Percentiles rank a stretch among this genome's conserved stretches.
Conservation (phyloP, 1,140 invertebrate genomes). For the Trichoplusia ni region DNA sequence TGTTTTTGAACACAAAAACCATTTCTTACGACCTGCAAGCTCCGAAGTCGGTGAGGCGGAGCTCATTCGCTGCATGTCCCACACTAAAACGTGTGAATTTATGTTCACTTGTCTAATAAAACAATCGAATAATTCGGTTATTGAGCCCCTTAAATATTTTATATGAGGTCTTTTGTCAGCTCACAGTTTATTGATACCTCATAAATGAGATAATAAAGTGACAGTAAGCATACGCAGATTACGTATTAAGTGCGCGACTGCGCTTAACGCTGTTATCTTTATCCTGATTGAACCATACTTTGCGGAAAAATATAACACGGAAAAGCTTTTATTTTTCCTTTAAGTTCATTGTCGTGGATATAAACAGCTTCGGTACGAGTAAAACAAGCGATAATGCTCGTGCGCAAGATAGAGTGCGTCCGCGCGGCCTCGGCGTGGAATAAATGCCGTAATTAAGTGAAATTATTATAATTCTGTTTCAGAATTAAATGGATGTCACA, state of each 20-base stretch:
- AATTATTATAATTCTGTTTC: slow-evolving; percentile 79
- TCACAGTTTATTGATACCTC: slow-evolving; percentile 38
- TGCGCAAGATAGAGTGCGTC: slow-evolving; percentile 51
- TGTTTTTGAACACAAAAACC: slow-evolving; percentile 60
- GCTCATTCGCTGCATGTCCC: slow-evolving; percentile 10
- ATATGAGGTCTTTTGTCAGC: slow-evolving; percentile 38
- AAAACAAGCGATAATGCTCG: slow-evolving; percentile 50
- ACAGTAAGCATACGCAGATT: neutral
- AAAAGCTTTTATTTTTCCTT: slow-evolving; percentile 64
- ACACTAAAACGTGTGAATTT: slow-evolving; percentile 61
- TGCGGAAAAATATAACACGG: slow-evolving; percentile 50
- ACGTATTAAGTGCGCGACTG: neutral
- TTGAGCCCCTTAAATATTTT: slow-evolving; percentile 38
- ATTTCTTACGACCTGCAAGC: slow-evolving; percentile 56
- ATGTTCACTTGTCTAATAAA: slow-evolving; percentile 72
- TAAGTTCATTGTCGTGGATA: slow-evolving; percentile 53
- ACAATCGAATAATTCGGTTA: slow-evolving; percentile 63
- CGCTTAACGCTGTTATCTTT: slow-evolving; percentile 4
- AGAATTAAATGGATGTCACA: slow-evolving; percentile 74
- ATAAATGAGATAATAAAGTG: slow-evolving; percentile 24
- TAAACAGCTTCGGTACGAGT: slow-evolving; percentile 31
- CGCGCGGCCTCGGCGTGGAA: slow-evolving; percentile 61
- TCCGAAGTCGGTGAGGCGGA: slow-evolving; percentile 44
- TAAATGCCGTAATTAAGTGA: slow-evolving; percentile 79
- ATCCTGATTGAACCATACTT: slow-evolving; percentile 29